Evolutionary conservation across 2,797 vertebrate genomes (phyloP).

Genomic region (Malacoraja senta): DNA sequence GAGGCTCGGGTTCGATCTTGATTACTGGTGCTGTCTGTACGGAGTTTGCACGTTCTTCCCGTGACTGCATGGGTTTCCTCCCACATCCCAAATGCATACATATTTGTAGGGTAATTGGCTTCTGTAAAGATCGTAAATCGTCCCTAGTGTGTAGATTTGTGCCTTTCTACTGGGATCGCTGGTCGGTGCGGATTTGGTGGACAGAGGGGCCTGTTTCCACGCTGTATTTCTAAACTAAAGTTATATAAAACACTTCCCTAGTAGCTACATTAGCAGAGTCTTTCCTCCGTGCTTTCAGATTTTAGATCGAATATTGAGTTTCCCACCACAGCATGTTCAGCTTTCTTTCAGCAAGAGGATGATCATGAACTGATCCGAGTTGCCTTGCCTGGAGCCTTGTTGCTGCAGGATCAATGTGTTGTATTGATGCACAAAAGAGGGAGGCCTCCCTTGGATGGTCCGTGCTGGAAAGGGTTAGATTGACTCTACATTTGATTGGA

Average conservation of each 20-base stretch:
- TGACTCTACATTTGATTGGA: neutral
- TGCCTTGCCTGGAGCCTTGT: neutral
- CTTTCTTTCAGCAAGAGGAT: conserved; percentile 48
- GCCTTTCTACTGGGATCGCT: too few species aligned
- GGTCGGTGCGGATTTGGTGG: too few species aligned
- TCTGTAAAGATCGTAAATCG: too few species aligned
- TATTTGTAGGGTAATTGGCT: too few species aligned
- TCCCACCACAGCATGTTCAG: conserved; percentile 51
- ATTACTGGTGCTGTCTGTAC: too few species aligned
- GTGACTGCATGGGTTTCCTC: too few species aligned
- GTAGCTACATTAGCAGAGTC: neutral
- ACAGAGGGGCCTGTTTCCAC: too few species aligned
- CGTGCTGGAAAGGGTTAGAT: neutral
- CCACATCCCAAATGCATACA: too few species aligned
- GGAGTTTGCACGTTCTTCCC: too few species aligned
- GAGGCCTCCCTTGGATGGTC: neutral
- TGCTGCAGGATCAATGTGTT: neutral
- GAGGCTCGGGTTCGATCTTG: too few species aligned
- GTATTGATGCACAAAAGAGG: neutral
- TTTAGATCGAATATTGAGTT: conserved; percentile 43
- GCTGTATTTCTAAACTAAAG: too few species aligned
- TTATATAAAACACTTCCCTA: neutral
- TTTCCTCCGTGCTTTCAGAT: neutral
- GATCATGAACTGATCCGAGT: conserved; percentile 41
- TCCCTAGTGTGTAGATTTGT: too few species aligned